A percentile compares a stretch with the other conserved stretches of the same genome.
Evolutionary conservation across 2,888 invertebrate species (phyloP).

Genomic region (Caenorhabditis sp.): DNA sequence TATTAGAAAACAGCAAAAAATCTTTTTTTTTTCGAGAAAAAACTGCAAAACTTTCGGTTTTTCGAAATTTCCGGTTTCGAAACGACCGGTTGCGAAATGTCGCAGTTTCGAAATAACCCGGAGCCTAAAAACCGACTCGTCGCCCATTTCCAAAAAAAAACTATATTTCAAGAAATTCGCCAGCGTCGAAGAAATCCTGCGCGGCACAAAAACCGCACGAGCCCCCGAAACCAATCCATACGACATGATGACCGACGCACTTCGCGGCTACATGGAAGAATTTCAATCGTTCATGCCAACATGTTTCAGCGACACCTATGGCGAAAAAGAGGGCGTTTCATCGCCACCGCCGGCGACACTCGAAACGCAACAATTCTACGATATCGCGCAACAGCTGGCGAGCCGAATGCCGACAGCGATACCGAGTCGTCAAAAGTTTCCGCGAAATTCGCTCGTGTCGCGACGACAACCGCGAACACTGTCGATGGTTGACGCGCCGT

Average conservation of each 20-base stretch:
- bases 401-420: too few relatives aligned
- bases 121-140: too few relatives aligned
- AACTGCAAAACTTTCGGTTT: too few relatives aligned
- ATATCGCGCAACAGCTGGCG: slow-evolving; percentile 29
- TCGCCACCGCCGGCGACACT: neutral
- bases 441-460: slow-evolving; percentile 5
- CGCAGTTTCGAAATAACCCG: too few relatives aligned
- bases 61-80: too few relatives aligned
- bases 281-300: slow-evolving; percentile 33
- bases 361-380: slow-evolving; percentile 14
- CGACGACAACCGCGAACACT: slow-evolving; percentile 17
- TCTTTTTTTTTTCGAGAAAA: too few relatives aligned
- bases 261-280: slow-evolving; percentile 42
- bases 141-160: too few relatives aligned
- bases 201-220: slow-evolving; percentile 19
- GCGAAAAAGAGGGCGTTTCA: slow-evolving; percentile 31
- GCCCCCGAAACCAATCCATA: slow-evolving; percentile 34
- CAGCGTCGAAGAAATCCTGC: slow-evolving; percentile 41
- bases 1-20: too few relatives aligned
- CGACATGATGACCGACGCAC: slow-evolving; percentile 45
- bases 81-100: too few relatives aligned
- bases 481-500: slow-evolving; percentile 21
- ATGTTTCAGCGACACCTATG: slow-evolving; percentile 50
- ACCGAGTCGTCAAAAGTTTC: neutral
- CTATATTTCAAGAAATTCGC: slow-evolving; percentile 51